These are phyloP conservation scores for Clivina fossor DNA, from an alignment of 2,888 invertebrate genomes.

Conservation along the genomic window DNA sequence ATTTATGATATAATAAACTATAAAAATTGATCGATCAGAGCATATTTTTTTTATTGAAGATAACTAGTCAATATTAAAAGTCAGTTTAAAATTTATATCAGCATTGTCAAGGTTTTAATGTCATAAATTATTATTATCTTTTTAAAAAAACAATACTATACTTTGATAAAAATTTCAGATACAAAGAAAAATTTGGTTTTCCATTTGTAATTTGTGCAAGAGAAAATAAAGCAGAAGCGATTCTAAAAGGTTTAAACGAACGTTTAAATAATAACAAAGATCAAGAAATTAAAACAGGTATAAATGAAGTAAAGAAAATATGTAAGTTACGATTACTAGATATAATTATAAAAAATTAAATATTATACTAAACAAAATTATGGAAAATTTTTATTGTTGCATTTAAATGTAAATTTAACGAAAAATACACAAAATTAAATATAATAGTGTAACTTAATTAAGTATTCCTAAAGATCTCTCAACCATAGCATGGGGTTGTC, in stretches of 20 bases:
- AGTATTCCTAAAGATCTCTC: constrained; percentile 73
- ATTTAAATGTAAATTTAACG: neutral
- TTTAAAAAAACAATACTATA: too few relatives aligned
- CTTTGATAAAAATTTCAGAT: too few relatives aligned
- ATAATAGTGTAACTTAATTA: too few relatives aligned
- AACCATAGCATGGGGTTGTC: constrained; percentile 80
- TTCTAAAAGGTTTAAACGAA: constrained; percentile 59
- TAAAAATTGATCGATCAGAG: too few relatives aligned
- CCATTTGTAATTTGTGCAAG: constrained; percentile 70
- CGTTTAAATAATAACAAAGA: constrained; percentile 59
- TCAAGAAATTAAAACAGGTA: constrained; percentile 60
- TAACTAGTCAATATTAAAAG: too few relatives aligned
- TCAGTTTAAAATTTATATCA: too few relatives aligned
- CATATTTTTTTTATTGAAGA: too few relatives aligned
- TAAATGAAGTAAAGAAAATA: constrained; percentile 71
- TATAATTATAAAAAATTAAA: constrained; percentile 40
- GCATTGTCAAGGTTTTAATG: too few relatives aligned
- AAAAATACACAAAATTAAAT: constrained; percentile 7
- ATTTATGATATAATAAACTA: too few relatives aligned
- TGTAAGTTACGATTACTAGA: constrained; percentile 58
- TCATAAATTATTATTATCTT: too few relatives aligned
- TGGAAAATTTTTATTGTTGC: constrained; percentile 12
- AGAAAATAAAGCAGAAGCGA: constrained; percentile 62
- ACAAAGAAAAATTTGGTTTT: constrained; percentile 66
- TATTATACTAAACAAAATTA: constrained; percentile 17